Percentiles rank a stretch among this genome's conserved stretches.
Evolutionary conservation across 2,113 vertebrate species (phyloP).

Genomic region (Poecilia latipinna): DNA sequence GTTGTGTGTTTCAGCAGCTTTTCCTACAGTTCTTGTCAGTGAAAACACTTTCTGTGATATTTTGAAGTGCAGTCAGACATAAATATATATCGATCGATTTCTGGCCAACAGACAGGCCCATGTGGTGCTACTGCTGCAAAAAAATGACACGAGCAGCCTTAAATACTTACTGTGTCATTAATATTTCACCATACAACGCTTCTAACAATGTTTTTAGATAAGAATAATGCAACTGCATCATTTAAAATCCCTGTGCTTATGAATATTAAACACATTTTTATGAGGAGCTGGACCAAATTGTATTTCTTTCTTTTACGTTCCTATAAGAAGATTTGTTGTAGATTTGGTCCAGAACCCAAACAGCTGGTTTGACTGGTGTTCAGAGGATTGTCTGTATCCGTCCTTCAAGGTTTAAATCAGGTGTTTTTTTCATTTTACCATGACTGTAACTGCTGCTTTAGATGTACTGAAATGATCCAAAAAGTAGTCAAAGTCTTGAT

Average conservation of each 20-base stretch:
- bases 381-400: background rate
- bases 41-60: background rate
- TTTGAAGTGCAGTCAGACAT: background rate
- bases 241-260: background rate
- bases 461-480: background rate
- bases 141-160: background rate
- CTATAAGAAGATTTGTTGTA: background rate
- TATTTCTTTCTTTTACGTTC: background rate
- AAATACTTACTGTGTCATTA: background rate
- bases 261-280: background rate
- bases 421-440: background rate
- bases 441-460: background rate
- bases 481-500: background rate
- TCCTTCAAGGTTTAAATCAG: background rate
- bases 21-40: background rate
- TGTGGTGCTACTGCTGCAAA: background rate
- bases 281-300: background rate
- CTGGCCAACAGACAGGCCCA: background rate
- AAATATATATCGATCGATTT: background rate
- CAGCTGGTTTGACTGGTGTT: background rate
- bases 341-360: too few species aligned
- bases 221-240: background rate
- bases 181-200: background rate
- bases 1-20: background rate
- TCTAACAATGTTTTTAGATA: background rate